Conservation (phyloP, 2,797 vertebrate genomes). For the Gallinago solitaria region DNA sequence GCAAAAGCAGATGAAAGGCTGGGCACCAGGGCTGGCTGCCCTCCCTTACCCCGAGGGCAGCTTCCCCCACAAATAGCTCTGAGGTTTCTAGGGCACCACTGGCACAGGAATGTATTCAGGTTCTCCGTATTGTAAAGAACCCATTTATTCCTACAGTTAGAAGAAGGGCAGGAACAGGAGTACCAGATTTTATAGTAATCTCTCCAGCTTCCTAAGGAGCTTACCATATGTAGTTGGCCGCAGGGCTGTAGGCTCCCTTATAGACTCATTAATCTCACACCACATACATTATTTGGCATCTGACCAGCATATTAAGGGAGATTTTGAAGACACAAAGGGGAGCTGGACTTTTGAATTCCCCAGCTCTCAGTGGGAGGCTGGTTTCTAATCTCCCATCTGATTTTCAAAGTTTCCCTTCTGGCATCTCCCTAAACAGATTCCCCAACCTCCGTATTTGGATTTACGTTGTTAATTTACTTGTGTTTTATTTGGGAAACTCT, state of each 20-base stretch:
- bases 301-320: neutral
- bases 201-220: conserved; percentile 11
- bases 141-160: neutral
- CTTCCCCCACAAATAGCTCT: neutral
- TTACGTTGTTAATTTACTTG: neutral
- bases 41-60: neutral
- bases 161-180: neutral
- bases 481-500: conserved; percentile 30
- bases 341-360: neutral
- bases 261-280: neutral
- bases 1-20: neutral
- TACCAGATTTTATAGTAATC: neutral
- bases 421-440: neutral
- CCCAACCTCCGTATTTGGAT: neutral
- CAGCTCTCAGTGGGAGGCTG: neutral
- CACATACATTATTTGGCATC: neutral
- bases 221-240: neutral
- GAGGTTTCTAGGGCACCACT: neutral
- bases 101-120: neutral
- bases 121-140: neutral
- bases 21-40: neutral
- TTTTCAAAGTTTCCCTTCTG: neutral
- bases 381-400: neutral
- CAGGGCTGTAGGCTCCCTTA: neutral
- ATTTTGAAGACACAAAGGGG: neutral